A percentile compares a stretch with the other conserved stretches of the same genome.
phyloP scores from a whole-genome alignment of 2,888 invertebrate genomes.

The Rhodophaea formosa region DNA sequence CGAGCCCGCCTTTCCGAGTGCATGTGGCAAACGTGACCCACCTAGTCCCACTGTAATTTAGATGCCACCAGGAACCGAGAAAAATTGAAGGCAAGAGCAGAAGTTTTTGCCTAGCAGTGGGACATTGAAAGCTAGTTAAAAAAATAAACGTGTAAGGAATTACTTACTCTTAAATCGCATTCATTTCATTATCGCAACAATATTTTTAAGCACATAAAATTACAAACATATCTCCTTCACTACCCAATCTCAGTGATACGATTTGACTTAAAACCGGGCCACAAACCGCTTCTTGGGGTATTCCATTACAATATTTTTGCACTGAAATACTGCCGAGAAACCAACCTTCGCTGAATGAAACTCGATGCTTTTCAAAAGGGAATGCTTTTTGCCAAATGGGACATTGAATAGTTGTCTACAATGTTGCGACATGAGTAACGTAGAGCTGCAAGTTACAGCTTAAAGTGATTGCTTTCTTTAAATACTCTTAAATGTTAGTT shows the following conservation, averaged over 20 bases:
- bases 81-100: too few species aligned
- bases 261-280: slow-evolving; percentile 1
- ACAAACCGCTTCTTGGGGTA: slow-evolving; percentile 25
- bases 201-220: too few species aligned
- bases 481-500: too few species aligned
- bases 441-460: neutral
- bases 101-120: too few species aligned
- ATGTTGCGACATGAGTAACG: neutral
- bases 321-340: slow-evolving; percentile 44
- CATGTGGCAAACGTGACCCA: too few species aligned
- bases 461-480: neutral
- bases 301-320: slow-evolving; percentile 60
- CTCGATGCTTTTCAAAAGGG: slow-evolving; percentile 22
- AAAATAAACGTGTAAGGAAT: too few species aligned
- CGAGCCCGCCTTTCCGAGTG: too few species aligned
- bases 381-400: slow-evolving; percentile 12
- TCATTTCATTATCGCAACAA: too few species aligned
- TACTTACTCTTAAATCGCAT: too few species aligned
- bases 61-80: too few species aligned
- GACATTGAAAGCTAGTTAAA: too few species aligned
- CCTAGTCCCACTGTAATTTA: too few species aligned
- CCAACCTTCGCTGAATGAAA: slow-evolving; percentile 33
- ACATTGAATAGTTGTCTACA: slow-evolving; percentile 2
- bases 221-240: neutral
- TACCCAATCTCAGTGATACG: neutral